Percentiles rank a stretch among this genome's conserved stretches.
Evolutionary conservation across 2,797 vertebrate species (phyloP).

Genomic region (Melanitta fusca): DNA sequence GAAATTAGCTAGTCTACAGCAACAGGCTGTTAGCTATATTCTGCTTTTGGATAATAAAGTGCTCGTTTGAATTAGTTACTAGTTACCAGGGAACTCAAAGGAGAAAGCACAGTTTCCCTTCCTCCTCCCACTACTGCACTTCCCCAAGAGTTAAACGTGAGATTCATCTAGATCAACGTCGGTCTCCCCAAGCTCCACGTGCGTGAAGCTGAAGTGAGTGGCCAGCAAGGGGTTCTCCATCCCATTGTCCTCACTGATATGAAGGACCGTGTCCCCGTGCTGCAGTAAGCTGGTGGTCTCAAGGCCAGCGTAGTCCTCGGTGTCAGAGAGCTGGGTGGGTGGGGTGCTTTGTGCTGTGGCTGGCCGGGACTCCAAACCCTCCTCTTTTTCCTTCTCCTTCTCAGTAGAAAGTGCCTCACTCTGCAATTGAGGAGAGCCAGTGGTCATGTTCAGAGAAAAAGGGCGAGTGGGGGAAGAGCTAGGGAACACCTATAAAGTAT

Average conservation of each 20-base stretch:
- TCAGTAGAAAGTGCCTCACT: slow-evolving; percentile 54
- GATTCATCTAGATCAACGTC: slow-evolving; percentile 88
- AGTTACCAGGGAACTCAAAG: neutral
- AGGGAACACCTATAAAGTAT: neutral
- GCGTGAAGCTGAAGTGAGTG: slow-evolving; percentile 78
- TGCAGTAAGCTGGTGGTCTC: slow-evolving; percentile 91
- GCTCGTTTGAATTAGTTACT: slow-evolving; percentile 51
- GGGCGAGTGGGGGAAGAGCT: neutral
- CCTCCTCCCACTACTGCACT: neutral
- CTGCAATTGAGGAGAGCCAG: slow-evolving; percentile 62
- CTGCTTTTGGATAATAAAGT: slow-evolving; percentile 69
- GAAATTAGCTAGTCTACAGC: neutral
- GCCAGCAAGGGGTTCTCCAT: slow-evolving; percentile 93
- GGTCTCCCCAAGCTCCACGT: slow-evolving; percentile 73
- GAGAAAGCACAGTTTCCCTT: neutral
- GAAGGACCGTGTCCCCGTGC: slow-evolving; percentile 84
- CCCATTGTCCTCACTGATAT: slow-evolving; percentile 89
- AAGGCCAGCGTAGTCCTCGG: slow-evolving; percentile 88
- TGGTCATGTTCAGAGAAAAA: neutral
- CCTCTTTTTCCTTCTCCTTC: slow-evolving; percentile 72
- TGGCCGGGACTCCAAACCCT: slow-evolving; percentile 54
- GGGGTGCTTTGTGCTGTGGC: slow-evolving; percentile 69
- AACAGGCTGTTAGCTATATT: slow-evolving; percentile 16
- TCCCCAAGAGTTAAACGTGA: slow-evolving; percentile 80
- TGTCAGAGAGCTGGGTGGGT: slow-evolving; percentile 75